These are phyloP conservation scores for Melanostoma mellinum DNA, from an alignment of 2,888 invertebrate species.

Conservation along the genomic window DNA sequence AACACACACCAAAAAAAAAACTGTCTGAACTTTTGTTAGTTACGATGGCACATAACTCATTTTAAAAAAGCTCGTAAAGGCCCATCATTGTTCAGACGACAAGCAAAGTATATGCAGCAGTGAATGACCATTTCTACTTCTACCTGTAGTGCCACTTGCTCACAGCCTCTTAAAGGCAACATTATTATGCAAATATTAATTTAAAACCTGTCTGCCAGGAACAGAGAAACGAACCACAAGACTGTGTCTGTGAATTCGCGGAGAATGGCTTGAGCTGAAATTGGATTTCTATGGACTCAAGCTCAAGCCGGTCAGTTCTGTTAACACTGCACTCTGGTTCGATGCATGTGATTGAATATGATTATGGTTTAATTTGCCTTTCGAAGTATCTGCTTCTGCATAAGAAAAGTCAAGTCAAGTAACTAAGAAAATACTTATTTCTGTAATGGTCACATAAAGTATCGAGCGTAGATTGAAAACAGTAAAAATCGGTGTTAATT, in stretches of 20 bases:
- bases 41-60: conserved; percentile 58
- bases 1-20: background rate
- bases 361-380: background rate
- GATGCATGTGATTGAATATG: conserved; percentile 21
- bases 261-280: conserved; percentile 31
- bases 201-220: conserved; percentile 62
- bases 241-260: background rate
- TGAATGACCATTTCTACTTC: conserved; percentile 54
- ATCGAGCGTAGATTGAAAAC: no score
- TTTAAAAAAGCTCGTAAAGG: conserved; percentile 45
- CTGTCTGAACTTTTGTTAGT: conserved; percentile 32
- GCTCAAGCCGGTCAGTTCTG: conserved; percentile 15
- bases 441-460: no score
- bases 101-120: conserved; percentile 34
- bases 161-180: background rate
- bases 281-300: conserved; percentile 36
- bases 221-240: conserved; percentile 1
- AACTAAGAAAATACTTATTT: no score
- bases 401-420: conserved; percentile 1
- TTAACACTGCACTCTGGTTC: conserved; percentile 44
- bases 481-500: no score
- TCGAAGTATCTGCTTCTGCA: conserved; percentile 18
- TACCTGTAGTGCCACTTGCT: conserved; percentile 10
- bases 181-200: conserved; percentile 70
- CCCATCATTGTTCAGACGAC: conserved; percentile 12